Evolutionary conservation across 1,140 invertebrate genomes (phyloP).

Genomic region (Nasonia vitripennis): DNA sequence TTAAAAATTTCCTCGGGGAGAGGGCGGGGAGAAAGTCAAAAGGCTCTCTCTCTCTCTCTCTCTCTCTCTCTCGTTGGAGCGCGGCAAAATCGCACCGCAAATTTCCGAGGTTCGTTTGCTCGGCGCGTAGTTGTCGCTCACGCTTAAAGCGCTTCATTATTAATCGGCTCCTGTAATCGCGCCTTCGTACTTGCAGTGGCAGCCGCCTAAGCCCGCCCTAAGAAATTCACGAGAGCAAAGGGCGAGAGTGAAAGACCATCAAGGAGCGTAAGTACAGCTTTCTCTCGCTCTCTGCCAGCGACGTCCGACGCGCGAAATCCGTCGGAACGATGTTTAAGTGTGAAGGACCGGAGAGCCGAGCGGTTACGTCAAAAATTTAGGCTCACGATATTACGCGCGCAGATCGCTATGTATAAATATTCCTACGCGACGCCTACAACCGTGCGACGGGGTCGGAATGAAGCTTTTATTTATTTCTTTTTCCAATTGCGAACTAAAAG

Average conservation of each 20-base stretch:
- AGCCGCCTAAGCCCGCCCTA: slow-evolving; percentile 19
- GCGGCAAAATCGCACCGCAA: slow-evolving; percentile 10
- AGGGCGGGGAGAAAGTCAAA: slow-evolving; percentile 17
- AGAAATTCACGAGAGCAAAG: slow-evolving; percentile 46
- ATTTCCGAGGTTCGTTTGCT: slow-evolving; percentile 40
- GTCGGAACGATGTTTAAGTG: slow-evolving; percentile 40
- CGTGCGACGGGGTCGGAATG: too few relatives aligned
- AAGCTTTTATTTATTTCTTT: too few relatives aligned
- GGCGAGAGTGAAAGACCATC: not conserved
- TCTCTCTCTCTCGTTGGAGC: not conserved
- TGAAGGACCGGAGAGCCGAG: slow-evolving; percentile 35
- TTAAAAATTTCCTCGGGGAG: slow-evolving; percentile 25
- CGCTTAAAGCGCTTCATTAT: slow-evolving; percentile 38
- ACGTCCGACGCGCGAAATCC: slow-evolving; percentile 28
- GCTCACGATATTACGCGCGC: not conserved
- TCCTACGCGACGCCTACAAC: too few relatives aligned
- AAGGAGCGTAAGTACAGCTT: not conserved
- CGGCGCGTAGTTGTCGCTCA: slow-evolving; percentile 35
- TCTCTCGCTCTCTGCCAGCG: slow-evolving; percentile 13
- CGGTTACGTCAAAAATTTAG: not conserved
- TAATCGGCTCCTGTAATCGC: slow-evolving; percentile 39
- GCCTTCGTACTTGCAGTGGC: not conserved
- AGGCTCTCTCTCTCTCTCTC: not conserved
- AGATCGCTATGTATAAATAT: too few relatives aligned
- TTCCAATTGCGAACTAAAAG: not conserved